Evolutionary conservation across 2,888 invertebrate species (phyloP), one percentile per base, ranked within the genome.

Genomic region (Hymenopus coronatus): DNA sequence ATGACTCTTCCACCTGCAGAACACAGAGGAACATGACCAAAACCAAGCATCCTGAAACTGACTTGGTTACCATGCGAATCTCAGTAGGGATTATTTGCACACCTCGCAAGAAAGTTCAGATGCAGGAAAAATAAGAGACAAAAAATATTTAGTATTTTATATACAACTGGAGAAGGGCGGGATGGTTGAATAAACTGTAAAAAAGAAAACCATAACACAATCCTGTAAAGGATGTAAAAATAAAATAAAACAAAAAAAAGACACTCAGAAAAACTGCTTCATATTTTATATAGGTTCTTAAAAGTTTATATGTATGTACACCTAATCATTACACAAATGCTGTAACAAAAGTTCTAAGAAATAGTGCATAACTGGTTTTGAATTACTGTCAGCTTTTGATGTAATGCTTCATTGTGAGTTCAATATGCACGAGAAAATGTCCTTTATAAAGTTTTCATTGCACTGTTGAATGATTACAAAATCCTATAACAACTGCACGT

Each of bases 11-110:
- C 54, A 25, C 20, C 54, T 70, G 20, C 25, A 70, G 54, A 20
- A 70, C 54, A 70, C 54, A 70, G 54, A 20, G 20, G 54, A 70
- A 70, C 15, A 40, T 9, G n/a, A 46, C 33, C 81, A 81, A 20
- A 30, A 81, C 27, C 54, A 28, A 28, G 28, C 7, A 70, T 15
- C 30, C 81, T 54, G 86, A 81, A 86, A 81, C 20, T 28, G 30
- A 86, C 81, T 85, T 70, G n/a, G 54, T 15, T 86, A 86, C 28
- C 86, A 86, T 86, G 86, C 86, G 70, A 86, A 70, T 86, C 86
- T 86, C 28, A 86, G 20, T 86, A 86, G 54, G 81, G 54, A 86
- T 86, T 86, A 85, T 85, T 85, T 85, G 27, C 46, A 54, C 85
- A 85, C 46, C 28, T 27, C 33, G 46, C 46, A 40, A 85, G 83